phyloP scores from a whole-genome alignment of 1,140 invertebrate species.

The Drosophila tristis region DNA sequence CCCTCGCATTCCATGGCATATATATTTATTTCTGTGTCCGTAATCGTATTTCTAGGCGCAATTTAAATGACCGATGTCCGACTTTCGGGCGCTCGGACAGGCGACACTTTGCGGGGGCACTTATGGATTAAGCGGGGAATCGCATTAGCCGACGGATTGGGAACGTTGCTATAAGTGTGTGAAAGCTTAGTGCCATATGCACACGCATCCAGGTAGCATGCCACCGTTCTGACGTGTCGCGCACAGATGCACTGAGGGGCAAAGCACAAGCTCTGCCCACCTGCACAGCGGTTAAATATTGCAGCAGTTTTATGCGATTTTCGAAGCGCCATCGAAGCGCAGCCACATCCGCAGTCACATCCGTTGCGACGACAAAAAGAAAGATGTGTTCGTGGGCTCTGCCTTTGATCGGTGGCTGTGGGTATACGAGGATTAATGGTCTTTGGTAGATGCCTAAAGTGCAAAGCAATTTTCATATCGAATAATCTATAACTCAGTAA shows the following conservation, averaged over 20 bases:
- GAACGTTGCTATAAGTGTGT: constrained; percentile 26
- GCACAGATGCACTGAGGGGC: not conserved
- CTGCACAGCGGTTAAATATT: constrained; percentile 52
- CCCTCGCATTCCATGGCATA: too few species aligned
- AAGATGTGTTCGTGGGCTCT: not conserved
- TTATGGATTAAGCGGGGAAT: constrained; percentile 43
- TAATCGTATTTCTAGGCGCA: constrained; percentile 22
- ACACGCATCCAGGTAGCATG: constrained; percentile 12
- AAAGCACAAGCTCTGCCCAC: not conserved
- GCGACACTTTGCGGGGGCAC: constrained; percentile 18
- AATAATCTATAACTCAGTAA: too few species aligned
- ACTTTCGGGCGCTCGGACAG: constrained; percentile 28
- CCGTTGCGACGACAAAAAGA: constrained; percentile 23
- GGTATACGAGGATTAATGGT: constrained; percentile 37
- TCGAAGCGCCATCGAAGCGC: constrained; percentile 36
- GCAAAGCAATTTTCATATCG: too few species aligned
- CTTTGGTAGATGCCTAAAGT: not conserved
- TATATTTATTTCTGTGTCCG: too few species aligned
- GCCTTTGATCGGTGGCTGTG: constrained; percentile 21
- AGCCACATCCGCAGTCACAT: constrained; percentile 62
- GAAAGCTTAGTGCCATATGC: constrained; percentile 40
- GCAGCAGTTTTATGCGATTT: constrained; percentile 50
- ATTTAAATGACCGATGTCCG: constrained; percentile 71
- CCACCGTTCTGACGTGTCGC: constrained; percentile 23
- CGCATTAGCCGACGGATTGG: constrained; percentile 45